A percentile compares a stretch with the other conserved stretches of the same genome.
Conservation (phyloP, 2,888 invertebrate genomes). For the Dryobotodes eremita region DNA sequence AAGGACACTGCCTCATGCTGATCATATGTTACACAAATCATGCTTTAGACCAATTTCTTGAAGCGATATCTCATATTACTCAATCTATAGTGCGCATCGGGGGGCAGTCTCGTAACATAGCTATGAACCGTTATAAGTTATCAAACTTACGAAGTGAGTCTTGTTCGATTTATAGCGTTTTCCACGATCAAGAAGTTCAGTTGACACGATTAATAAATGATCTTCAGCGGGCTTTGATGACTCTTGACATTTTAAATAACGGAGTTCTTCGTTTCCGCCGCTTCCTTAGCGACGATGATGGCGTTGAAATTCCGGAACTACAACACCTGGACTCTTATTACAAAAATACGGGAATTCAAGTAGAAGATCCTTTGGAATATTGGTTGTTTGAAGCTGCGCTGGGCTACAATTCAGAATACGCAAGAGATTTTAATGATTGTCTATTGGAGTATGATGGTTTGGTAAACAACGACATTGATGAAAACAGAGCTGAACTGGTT, state of each 20-base stretch:
- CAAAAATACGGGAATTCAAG: slow-evolving; percentile 10
- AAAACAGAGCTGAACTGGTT: slow-evolving; percentile 69
- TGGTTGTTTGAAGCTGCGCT: slow-evolving; percentile 78
- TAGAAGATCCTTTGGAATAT: slow-evolving; percentile 70
- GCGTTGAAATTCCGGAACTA: slow-evolving; percentile 63
- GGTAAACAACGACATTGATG: slow-evolving; percentile 60
- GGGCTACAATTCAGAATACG: slow-evolving; percentile 53
- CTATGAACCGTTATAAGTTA: slow-evolving; percentile 82
- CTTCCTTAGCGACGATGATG: slow-evolving; percentile 41
- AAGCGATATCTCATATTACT: slow-evolving; percentile 92
- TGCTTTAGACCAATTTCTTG: slow-evolving; percentile 96
- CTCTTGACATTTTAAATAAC: slow-evolving; percentile 73
- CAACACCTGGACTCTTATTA: slow-evolving; percentile 67
- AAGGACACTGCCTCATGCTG: slow-evolving; percentile 89
- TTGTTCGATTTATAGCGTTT: slow-evolving; percentile 62
- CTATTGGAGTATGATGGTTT: slow-evolving; percentile 56
- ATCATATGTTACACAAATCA: slow-evolving; percentile 96
- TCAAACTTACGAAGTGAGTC: slow-evolving; percentile 77
- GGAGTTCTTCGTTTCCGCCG: slow-evolving; percentile 73
- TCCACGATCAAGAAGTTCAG: slow-evolving; percentile 68
- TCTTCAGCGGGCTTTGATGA: slow-evolving; percentile 71
- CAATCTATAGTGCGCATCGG: slow-evolving; percentile 92
- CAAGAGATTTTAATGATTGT: slow-evolving; percentile 55
- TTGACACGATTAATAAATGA: slow-evolving; percentile 67
- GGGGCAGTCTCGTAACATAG: slow-evolving; percentile 91